These are phyloP conservation scores for Furcula furcula DNA, from an alignment of 2,888 invertebrate genomes.

Conservation along the genomic window DNA sequence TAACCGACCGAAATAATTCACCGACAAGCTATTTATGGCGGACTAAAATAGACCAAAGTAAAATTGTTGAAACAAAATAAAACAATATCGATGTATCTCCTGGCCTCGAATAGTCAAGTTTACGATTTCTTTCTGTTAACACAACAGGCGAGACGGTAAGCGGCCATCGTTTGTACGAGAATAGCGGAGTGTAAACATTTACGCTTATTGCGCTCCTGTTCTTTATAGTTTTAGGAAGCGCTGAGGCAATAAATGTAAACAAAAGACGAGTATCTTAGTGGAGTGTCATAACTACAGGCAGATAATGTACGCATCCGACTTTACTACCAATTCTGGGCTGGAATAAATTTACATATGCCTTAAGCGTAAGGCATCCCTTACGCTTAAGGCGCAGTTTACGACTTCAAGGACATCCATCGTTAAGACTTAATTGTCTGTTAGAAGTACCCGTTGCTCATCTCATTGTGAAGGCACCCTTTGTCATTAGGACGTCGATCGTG, in stretches of 20 bases:
- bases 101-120: slow-evolving; percentile 6
- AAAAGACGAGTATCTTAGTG: not conserved
- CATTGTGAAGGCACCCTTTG: not conserved
- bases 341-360: too few species aligned
- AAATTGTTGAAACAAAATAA: not conserved
- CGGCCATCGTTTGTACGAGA: slow-evolving; percentile 9
- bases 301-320: too few species aligned
- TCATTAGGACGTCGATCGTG: not conserved
- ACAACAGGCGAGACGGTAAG: slow-evolving; percentile 7
- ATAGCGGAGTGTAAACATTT: slow-evolving; percentile 25
- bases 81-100: not conserved
- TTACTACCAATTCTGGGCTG: too few species aligned
- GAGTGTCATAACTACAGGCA: too few species aligned
- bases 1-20: too few species aligned
- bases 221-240: not conserved
- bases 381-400: too few species aligned
- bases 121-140: slow-evolving; percentile 22
- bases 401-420: not conserved
- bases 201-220: slow-evolving; percentile 8
- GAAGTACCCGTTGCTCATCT: not conserved
- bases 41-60: too few species aligned
- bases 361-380: too few species aligned
- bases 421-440: not conserved
- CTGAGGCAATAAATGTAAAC: not conserved
- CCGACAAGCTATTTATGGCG: too few species aligned